Evolutionary conservation across 2,888 invertebrate species (phyloP).

Genomic region (Clitarchus hookeri): DNA sequence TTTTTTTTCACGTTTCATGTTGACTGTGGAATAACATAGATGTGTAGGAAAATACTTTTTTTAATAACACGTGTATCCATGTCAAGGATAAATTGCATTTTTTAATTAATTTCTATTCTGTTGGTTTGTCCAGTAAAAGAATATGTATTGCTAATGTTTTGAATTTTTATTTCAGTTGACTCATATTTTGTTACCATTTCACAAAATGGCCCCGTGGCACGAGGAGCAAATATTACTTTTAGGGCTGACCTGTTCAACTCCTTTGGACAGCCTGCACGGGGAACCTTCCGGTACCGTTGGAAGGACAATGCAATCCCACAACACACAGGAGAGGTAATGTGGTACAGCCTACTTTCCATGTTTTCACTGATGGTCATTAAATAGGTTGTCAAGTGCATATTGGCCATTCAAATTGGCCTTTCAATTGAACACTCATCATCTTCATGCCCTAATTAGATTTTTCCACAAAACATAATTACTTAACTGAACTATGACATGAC

Average conservation of each 20-base stretch:
- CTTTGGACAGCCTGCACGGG: slow-evolving; percentile 53
- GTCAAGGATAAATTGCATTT: too few species aligned
- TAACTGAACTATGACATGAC: too few species aligned
- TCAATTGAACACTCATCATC: too few species aligned
- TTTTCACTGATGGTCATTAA: neutral
- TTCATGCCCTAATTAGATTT: too few species aligned
- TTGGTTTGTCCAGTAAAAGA: too few species aligned
- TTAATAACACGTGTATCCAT: too few species aligned
- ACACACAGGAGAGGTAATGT: slow-evolving; percentile 49
- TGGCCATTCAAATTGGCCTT: neutral
- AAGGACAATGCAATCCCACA: slow-evolving; percentile 62
- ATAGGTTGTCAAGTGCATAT: neutral
- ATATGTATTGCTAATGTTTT: too few species aligned
- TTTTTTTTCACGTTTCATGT: too few species aligned
- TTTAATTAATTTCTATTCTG: too few species aligned
- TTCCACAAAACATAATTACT: too few species aligned
- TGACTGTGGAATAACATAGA: too few species aligned
- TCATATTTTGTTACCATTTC: slow-evolving; percentile 58
- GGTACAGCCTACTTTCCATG: neutral
- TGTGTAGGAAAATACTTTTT: too few species aligned
- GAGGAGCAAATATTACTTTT: slow-evolving; percentile 73
- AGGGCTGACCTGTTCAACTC: slow-evolving; percentile 61
- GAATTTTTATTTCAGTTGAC: neutral
- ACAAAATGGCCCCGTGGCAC: slow-evolving; percentile 70
- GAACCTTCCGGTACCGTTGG: slow-evolving; percentile 63